Evolutionary conservation across 2,888 invertebrate species (phyloP), one percentile per base, ranked within the genome.

Genomic region (Cryptocephalus primarius): DNA sequence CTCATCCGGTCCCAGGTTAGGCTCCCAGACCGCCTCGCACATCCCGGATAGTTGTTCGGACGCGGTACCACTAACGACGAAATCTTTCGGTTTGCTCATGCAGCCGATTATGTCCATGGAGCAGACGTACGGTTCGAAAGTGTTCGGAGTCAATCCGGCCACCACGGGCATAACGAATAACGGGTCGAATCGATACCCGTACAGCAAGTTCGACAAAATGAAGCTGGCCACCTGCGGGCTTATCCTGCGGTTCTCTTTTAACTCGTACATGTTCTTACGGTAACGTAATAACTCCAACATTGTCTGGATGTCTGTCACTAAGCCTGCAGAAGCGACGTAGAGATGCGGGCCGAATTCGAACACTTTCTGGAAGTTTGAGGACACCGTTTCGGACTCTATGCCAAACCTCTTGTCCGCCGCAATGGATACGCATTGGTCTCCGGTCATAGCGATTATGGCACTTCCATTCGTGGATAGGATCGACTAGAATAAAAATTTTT

Each of bases 111-210:
- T 73, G 75, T 99, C 99, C 88, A 96, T 92, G 61, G 86, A 87
- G 65, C 89, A 89, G 46, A 96, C 84, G 61, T 83, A 96, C 0
- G 96, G 95, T 60, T 93, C 81, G 58, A 75, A 76, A 32, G 86
- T 85, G 38, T 83, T 81, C 0, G 92, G 87, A 66, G 94, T 87
- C 13, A 99, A 8, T 93, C 99, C 64, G 47, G 96, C 97, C 50
- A 99, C 83, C 1, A 99, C 84, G 0, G 99, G 97, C 66, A 96
- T 95, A 51, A 96, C 85, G 72, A 97, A 97, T 70, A 93, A 99
- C 0, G 96, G 95, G 0, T 99, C 97, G 70, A 99, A 99, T 52
- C 96, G 83, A 66, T 82, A 86, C 68, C 99, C 96, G 60, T 99
- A 99, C 43, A 97, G 72, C 63, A 99, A 76, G 72, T 95, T 96